Evolutionary conservation across 2,888 invertebrate genomes (phyloP), one percentile per base, ranked within the genome.

Genomic region (Drosophila meridionalis): DNA sequence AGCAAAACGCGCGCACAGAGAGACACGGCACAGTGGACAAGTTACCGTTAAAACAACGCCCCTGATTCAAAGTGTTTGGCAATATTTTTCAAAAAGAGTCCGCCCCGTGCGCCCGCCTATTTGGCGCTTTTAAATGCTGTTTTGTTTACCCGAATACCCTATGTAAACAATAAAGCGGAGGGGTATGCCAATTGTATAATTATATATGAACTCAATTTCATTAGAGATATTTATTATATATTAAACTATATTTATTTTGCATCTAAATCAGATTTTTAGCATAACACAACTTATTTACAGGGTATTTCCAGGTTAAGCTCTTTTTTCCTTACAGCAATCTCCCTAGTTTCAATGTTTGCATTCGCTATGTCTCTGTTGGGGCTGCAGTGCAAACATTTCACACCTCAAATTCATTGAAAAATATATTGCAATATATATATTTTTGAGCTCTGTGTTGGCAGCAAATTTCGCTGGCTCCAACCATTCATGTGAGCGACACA

Each of bases 401-500:
- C 84, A 85, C 84, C 84, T 82, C 72, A 55, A 55, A 77, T 73
- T 79, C 75, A 85, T 80, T 71, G 82, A 71, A 71, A 76, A 74
- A 76, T 82, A 68, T 69, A 82, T 86, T 72, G 80, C 71, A 76
- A 80, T 69, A 65, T n/a, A 40, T 66, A 80, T 47, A 47, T 47
- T 26, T 73, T 59, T 30, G 3, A 52, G 63, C 55, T 11, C 3
- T 63, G 74, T 74, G 73, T 80, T 50, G 32, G 81, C 83, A 68
- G 71, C 65, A 75, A 87, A 69, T 64, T 69, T 67, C 47, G 45
- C 75, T 36, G 50, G 38, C 50, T 63, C 60, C 55, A 45, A 40
- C 67, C 69, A 79, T 73, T 78, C 78, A 76, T 80, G 73, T 73
- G 71, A 53, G 66, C 64, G 26, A 42, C 53, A 50, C 79, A 83